Base-by-base conservation (phyloP, 2,113 vertebrate species). In the Psilopogon haemacephalus region DNA sequence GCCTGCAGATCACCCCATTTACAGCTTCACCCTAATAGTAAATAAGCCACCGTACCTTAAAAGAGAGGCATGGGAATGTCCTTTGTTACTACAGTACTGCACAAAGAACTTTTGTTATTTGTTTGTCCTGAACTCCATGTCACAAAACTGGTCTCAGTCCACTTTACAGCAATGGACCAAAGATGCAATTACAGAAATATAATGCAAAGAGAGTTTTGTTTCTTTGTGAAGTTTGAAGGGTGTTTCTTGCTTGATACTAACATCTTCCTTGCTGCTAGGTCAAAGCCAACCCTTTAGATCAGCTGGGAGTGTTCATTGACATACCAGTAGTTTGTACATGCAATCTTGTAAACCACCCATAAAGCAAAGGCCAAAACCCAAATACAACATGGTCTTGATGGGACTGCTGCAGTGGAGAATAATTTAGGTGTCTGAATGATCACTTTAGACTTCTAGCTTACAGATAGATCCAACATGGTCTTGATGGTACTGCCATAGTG, bases 371-470 rank as follows among this genome's bases (percentile, higher is more conserved):
- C 19, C 15, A 27, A 78, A 82, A 78, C 6, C 37, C 74, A 18
- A 74, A 86, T 63, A 21, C n/a, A 37, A 11, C 0, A 2, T 7
- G 1, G 4, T 63, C 9, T 35, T 59, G 52, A 50, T n/a, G 0
- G 19, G n/a, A 86, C 73, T 63, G 12, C 20, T 74, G 15, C 59
- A 50, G 19, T 32, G 17, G 26, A 56, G 23, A 63, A 4, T 44
- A 50, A 64, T 11, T 52, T 75, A 37, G 19, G 38, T 32, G 9
- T 24, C 28, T 42, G 64, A n/a, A 56, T 83, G 3, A 32, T 21
- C 69, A 12, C 20, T 44, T 77, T 21, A 58, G n/a, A 24, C 18
- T 80, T 89, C 48, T 33, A 40, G 14, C 24, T 64, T 75, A 12
- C 12, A 75, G 8, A 33, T 89, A 77, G n/a, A n/a, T n/a, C n/a